These are phyloP conservation scores for Sylvicapra grimmia DNA, from an alignment of 2,113 vertebrate species.

Conservation along the genomic window DNA sequence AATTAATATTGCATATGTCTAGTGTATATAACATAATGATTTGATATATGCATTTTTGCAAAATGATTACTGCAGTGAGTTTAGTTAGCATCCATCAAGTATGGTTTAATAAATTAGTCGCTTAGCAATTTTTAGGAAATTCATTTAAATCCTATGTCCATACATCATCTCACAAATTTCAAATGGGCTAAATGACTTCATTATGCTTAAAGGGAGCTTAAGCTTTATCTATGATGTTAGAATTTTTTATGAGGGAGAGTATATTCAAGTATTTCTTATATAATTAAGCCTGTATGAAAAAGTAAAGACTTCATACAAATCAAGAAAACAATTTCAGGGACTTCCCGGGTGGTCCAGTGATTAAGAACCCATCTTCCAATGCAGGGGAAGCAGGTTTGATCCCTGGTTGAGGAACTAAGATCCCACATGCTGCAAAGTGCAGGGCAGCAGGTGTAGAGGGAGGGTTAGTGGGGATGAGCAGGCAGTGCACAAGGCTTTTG, in stretches of 20 bases:
- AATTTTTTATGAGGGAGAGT: background rate
- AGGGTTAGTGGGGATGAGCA: background rate
- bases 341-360: background rate
- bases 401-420: background rate
- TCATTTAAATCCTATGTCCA: background rate
- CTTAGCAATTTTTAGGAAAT: background rate
- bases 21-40: background rate
- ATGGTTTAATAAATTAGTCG: background rate
- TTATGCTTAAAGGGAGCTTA: background rate
- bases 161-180: background rate
- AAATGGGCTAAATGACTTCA: background rate
- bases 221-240: background rate
- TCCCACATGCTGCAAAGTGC: background rate
- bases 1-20: background rate
- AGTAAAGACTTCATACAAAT: background rate
- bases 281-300: background rate
- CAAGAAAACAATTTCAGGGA: background rate
- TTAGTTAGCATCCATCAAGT: background rate
- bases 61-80: background rate
- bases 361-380: background rate
- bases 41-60: background rate
- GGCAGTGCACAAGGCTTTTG: background rate
- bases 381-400: background rate
- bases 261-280: background rate
- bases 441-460: background rate